Conservation (phyloP, 1,140 invertebrate species). For the Diploscapter pachys region DNA sequence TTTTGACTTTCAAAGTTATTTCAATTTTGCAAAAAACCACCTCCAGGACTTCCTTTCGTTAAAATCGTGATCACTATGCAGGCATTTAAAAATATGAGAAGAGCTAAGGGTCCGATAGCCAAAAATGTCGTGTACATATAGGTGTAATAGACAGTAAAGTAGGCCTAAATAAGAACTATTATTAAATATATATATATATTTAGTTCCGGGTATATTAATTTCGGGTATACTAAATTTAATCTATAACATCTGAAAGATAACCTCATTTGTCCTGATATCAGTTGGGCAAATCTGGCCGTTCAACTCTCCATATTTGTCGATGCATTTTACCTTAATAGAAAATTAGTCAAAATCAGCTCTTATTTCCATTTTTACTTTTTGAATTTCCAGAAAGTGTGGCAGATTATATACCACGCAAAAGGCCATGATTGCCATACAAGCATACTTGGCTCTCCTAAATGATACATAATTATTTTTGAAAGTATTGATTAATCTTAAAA, state of each 20-base stretch:
- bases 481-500: no score
- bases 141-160: constrained; percentile 58
- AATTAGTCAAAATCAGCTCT: no score
- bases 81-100: constrained; percentile 56
- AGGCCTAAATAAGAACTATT: constrained; percentile 48
- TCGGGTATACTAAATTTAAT: constrained; percentile 54
- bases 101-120: constrained; percentile 55
- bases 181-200: constrained; percentile 53
- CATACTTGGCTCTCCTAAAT: constrained; percentile 50
- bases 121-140: constrained; percentile 53
- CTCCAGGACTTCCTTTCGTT: constrained; percentile 39
- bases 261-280: constrained; percentile 37
- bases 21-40: constrained; percentile 7
- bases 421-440: constrained; percentile 45
- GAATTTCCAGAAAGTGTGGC: constrained; percentile 55
- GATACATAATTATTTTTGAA: no score
- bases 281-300: constrained; percentile 27
- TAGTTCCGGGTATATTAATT: constrained; percentile 43
- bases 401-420: constrained; percentile 54
- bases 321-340: constrained; percentile 44
- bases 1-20: background rate
- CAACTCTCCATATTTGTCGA: constrained; percentile 35
- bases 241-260: constrained; percentile 52
- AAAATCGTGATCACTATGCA: constrained; percentile 54
- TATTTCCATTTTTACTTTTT: no score